Evolutionary conservation across 2,113 vertebrate species (phyloP).

Genomic region (Ibidorhyncha struthersii): DNA sequence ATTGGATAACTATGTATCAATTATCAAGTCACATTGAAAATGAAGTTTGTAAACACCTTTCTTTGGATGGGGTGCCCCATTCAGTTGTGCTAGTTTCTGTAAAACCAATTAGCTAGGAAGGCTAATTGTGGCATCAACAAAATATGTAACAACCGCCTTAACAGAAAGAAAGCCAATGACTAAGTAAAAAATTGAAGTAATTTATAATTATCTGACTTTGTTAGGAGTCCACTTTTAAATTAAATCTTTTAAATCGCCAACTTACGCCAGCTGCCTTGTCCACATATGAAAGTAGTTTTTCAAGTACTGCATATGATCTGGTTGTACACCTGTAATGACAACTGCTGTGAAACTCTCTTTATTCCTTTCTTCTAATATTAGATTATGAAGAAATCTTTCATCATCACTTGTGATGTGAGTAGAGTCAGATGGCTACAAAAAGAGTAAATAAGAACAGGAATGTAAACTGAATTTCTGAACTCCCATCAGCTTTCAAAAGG

Average conservation of each 20-base stretch:
- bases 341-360: conserved; percentile 91
- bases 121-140: neutral
- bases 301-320: conserved; percentile 81
- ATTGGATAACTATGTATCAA: neutral
- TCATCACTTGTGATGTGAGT: conserved; percentile 80
- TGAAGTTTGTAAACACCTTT: neutral
- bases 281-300: conserved; percentile 81
- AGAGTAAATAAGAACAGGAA: neutral
- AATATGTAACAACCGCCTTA: neutral
- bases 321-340: conserved; percentile 84
- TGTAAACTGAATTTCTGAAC: neutral
- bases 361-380: conserved; percentile 84
- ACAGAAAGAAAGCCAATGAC: neutral
- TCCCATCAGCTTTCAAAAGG: neutral
- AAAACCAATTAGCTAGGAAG: neutral
- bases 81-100: neutral
- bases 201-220: neutral
- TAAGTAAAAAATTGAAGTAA: neutral
- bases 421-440: conserved; percentile 83
- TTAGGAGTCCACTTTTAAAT: neutral
- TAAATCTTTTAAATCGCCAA: neutral
- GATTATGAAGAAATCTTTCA: conserved; percentile 81
- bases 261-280: conserved; percentile 91
- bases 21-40: neutral
- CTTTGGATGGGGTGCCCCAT: neutral